These are phyloP conservation scores for Julus scanicus DNA, from an alignment of 2,888 invertebrate genomes.

Conservation along the genomic window DNA sequence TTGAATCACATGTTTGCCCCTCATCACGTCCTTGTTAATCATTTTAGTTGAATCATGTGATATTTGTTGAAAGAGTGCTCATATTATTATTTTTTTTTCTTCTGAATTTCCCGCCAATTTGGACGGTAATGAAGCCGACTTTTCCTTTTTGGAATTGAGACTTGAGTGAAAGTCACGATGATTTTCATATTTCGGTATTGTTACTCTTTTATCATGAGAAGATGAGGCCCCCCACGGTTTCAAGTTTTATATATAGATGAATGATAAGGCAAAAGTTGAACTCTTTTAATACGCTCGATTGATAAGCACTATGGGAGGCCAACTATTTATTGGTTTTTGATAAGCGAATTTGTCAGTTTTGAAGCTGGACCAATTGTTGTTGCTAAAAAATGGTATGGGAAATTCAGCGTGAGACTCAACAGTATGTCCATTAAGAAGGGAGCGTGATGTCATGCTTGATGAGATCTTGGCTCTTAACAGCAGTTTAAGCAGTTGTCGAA, in stretches of 20 bases:
- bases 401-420: neutral
- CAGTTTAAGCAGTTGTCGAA: constrained; percentile 5
- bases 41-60: neutral
- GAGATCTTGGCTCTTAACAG: neutral
- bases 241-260: neutral
- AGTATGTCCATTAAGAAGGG: neutral
- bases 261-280: constrained; percentile 38
- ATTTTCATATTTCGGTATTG: neutral
- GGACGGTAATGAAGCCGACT: neutral
- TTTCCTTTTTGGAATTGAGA: neutral
- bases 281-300: constrained; percentile 16
- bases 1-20: neutral
- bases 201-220: constrained; percentile 10
- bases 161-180: constrained; percentile 16
- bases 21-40: constrained; percentile 38
- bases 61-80: neutral
- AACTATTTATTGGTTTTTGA: constrained; percentile 7
- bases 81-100: neutral
- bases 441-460: neutral
- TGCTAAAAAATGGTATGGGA: neutral
- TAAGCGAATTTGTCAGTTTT: constrained; percentile 23
- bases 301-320: constrained; percentile 9
- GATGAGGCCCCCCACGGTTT: neutral
- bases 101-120: neutral
- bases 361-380: neutral